Evolutionary conservation across 2,797 vertebrate species (phyloP).

Genomic region (Cephalopachus bancanus): DNA sequence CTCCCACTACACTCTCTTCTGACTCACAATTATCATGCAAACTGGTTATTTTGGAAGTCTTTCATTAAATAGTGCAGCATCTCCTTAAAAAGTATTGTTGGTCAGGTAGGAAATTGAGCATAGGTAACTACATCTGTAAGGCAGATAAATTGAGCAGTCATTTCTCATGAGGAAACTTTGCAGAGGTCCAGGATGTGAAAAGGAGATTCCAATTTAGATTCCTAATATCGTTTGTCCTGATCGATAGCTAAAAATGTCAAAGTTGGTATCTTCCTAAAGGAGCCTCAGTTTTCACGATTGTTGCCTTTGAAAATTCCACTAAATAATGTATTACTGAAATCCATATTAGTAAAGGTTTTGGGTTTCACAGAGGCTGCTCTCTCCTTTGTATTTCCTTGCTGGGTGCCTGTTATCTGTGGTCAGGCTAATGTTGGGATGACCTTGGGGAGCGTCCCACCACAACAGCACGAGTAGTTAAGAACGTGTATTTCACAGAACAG

Average conservation of each 20-base stretch:
- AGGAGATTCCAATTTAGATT: background rate
- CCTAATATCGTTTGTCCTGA: background rate
- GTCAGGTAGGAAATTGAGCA: background rate
- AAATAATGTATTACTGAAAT: background rate
- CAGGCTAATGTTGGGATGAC: background rate
- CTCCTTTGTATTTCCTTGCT: background rate
- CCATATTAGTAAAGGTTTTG: background rate
- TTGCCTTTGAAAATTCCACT: constrained; percentile 10
- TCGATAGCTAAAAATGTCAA: background rate
- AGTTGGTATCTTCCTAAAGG: background rate
- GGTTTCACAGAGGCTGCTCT: background rate
- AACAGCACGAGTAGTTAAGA: background rate
- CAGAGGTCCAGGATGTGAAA: background rate
- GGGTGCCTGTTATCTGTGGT: background rate
- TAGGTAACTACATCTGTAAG: background rate
- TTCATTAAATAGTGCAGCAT: background rate
- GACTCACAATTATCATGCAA: background rate
- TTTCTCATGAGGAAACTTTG: background rate
- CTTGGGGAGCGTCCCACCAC: background rate
- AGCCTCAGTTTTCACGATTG: background rate
- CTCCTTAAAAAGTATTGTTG: background rate
- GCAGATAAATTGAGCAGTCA: background rate
- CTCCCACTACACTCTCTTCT: background rate
- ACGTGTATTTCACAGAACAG: fast-evolving
- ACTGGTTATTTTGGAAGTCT: background rate